Evolutionary conservation across 1,140 invertebrate species (phyloP).

Genomic region (Meloidogyne exigua): DNA sequence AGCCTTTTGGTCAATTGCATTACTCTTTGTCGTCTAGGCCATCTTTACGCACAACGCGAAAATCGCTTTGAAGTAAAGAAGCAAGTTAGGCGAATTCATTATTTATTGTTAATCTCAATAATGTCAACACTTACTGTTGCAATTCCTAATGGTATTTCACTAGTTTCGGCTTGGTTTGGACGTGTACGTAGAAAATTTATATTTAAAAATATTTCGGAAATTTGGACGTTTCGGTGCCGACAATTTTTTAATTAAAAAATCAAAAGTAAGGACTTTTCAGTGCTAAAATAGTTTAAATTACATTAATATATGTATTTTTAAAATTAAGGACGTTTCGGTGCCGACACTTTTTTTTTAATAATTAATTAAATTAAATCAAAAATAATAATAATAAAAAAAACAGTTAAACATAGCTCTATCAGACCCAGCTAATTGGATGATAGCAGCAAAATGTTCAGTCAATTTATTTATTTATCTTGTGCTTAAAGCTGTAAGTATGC

Average conservation of each 20-base stretch:
- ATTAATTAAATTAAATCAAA: no score
- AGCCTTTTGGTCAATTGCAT: conserved; percentile 37
- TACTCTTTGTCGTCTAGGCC: conserved; percentile 24
- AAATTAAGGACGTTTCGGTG: neutral
- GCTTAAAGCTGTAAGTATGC: conserved; percentile 32
- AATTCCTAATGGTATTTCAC: conserved; percentile 41
- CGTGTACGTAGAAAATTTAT: conserved; percentile 27
- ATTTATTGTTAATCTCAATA: conserved; percentile 41
- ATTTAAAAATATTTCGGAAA: neutral
- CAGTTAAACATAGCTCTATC: conserved; percentile 31
- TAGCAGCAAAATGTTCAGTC: conserved; percentile 42
- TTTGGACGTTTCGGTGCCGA: neutral
- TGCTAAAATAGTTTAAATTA: no score
- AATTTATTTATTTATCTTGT: conserved; percentile 42
- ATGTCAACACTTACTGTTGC: conserved; percentile 43
- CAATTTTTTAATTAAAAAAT: no score
- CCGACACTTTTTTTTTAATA: no score
- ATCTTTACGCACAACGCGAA: conserved; percentile 35
- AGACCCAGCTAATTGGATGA: conserved; percentile 36
- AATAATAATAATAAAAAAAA: no score
- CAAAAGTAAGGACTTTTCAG: no score
- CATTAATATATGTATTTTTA: neutral
- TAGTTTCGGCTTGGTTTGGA: conserved; percentile 39
- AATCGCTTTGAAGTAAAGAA: conserved; percentile 39
- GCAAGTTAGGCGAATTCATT: conserved; percentile 37